Percentiles rank a stretch among this genome's conserved stretches.
These are phyloP conservation scores for Cathartes aura DNA, from an alignment of 2,113 vertebrate species.

Conservation along the genomic window DNA sequence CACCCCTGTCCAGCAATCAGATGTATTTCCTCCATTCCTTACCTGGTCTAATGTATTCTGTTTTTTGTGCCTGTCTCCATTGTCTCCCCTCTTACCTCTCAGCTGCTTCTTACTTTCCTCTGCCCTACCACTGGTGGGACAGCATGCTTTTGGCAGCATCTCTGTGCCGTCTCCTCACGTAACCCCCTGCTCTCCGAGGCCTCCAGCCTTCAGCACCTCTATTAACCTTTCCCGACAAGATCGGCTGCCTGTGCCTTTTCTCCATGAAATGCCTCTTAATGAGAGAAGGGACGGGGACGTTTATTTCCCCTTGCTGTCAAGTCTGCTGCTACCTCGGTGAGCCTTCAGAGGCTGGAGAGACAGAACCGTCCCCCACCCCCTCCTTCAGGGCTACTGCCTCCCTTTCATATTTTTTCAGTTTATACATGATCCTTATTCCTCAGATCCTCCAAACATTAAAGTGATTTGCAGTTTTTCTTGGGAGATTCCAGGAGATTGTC, in stretches of 20 bases:
- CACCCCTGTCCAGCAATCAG: neutral
- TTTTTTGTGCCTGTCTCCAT: neutral
- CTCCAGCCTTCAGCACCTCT: neutral
- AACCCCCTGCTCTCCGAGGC: fast-evolving
- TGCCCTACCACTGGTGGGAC: neutral
- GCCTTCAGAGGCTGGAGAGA: neutral
- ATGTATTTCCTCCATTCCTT: neutral
- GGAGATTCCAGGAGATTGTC: neutral
- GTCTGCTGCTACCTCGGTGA: neutral
- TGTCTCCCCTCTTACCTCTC: neutral
- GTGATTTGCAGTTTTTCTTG: neutral
- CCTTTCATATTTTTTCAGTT: neutral
- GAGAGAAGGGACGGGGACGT: neutral
- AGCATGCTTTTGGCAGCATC: neutral
- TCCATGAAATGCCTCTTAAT: neutral
- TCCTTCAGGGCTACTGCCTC: fast-evolving
- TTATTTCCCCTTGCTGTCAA: neutral
- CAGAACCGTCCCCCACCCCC: neutral
- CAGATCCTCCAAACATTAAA: neutral
- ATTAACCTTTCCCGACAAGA: neutral
- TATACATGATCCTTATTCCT: neutral
- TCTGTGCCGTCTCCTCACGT: neutral
- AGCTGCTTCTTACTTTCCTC: neutral
- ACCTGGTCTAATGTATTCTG: neutral
- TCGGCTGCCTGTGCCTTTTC: neutral